A percentile compares a stretch with the other conserved stretches of the same genome.
These are phyloP conservation scores for Eupithecia pulchellata DNA, from an alignment of 2,888 invertebrate species.

Conservation along the genomic window DNA sequence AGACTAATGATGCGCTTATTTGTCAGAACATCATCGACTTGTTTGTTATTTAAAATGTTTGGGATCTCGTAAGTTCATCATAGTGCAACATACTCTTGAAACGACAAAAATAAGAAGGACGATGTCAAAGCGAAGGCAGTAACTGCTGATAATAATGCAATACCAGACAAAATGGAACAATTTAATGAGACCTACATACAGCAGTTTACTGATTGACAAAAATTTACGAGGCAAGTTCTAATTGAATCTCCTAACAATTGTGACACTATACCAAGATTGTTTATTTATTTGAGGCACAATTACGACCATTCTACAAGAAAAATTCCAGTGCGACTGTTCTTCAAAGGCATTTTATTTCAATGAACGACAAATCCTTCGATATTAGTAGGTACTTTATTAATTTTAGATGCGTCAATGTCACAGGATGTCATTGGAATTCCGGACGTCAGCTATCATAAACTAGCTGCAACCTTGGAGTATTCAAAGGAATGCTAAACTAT, in stretches of 20 bases:
- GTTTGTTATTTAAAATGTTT: neutral
- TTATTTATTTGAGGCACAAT: neutral
- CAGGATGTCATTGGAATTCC: conserved; percentile 43
- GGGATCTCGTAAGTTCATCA: neutral
- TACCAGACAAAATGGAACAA: neutral
- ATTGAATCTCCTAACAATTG: too few relatives aligned
- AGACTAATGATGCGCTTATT: conserved; percentile 19
- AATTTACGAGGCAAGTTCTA: too few relatives aligned
- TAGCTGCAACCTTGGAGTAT: conserved; percentile 35
- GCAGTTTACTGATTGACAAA: neutral
- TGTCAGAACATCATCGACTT: conserved; percentile 12
- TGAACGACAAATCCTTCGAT: neutral
- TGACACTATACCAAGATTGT: neutral
- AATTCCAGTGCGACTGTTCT: neutral
- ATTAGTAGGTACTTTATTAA: neutral
- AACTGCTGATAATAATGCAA: too few relatives aligned
- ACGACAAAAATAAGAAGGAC: neutral
- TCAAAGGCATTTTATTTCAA: neutral
- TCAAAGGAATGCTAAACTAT: conserved; percentile 10
- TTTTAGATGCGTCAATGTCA: conserved; percentile 20
- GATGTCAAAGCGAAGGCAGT: neutral
- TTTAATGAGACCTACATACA: neutral
- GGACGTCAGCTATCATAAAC: conserved; percentile 41
- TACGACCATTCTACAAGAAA: neutral
- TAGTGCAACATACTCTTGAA: neutral